Evolutionary conservation across 2,797 vertebrate species (phyloP).

Genomic region (Chaetophractus vellerosus): DNA sequence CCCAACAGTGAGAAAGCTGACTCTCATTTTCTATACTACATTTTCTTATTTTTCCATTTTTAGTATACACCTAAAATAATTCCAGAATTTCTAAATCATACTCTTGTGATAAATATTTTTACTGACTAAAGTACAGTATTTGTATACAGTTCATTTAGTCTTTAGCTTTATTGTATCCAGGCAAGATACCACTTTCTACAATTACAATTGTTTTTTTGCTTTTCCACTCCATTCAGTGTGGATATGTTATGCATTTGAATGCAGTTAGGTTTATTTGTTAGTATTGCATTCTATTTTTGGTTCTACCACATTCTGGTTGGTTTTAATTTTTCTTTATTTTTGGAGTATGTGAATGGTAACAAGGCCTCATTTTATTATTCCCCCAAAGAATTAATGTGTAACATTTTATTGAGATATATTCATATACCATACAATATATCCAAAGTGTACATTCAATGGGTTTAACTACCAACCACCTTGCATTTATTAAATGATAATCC

Average conservation of each 20-base stretch:
- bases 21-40: neutral
- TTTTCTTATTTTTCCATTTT: neutral
- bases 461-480: neutral
- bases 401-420: neutral
- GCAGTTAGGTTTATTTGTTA: neutral
- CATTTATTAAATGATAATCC: neutral
- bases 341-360: neutral
- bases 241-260: neutral
- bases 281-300: neutral
- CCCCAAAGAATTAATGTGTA: neutral
- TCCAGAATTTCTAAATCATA: neutral
- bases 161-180: neutral
- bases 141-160: neutral
- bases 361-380: neutral
- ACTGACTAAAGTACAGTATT: neutral
- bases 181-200: neutral
- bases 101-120: neutral
- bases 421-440: too few relatives aligned
- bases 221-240: too few relatives aligned
- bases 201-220: neutral
- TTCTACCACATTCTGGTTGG: neutral
- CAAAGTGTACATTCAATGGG: too few relatives aligned
- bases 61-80: neutral
- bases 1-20: neutral
- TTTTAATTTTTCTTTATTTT: constrained; percentile 9